Evolutionary conservation across 2,113 vertebrate species (phyloP), one percentile per base, ranked within the genome.

Genomic region (Pollimyrus isidori): DNA sequence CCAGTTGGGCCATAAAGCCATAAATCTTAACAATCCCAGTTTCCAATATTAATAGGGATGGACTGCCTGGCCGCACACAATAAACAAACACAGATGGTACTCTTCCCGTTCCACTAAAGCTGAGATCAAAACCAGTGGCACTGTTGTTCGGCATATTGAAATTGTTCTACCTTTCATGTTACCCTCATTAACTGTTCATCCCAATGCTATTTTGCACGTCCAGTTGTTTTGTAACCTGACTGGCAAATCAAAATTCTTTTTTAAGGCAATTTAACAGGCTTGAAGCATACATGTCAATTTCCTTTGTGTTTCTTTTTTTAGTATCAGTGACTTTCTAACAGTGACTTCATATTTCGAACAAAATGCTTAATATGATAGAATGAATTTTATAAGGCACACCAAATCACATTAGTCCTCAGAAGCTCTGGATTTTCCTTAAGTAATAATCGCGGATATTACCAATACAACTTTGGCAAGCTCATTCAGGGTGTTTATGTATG

Each of bases 1-100:
- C 50, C 89, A 91, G 53, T 56, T 88, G 65, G 49, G 89, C 30
- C n/a, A 50, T 86, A 42, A 86, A 91, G 89, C 88, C 91, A 89
- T 91, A 92, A 91, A 93, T 93, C 93, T 91, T 49, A 91, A 92
- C 62, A 87, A 91, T 92, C 89, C 87, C 89, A 92, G 89, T 90
- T 91, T 90, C 62, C 91, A 91, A 91, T 91, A 91, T 90, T 91
- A 92, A 94, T 91, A 91, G 87, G 93, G 87, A 92, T 35, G 53
- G 89, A 91, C 80, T 62, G 83, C 76, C 53, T 88, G 88, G 84
- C 52, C 90, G 73, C 30, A 17, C 88, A 35, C 87, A 89, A 56
- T 92, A 92, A 92, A 93, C 90, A 93, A 91, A 93, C 90, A 91
- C 89, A 92, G 91, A 90, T 92, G 90, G 90, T 82, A 17, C 42